Conservation (phyloP, 1,140 invertebrate species). For the Drosophila micromelanica region DNA sequence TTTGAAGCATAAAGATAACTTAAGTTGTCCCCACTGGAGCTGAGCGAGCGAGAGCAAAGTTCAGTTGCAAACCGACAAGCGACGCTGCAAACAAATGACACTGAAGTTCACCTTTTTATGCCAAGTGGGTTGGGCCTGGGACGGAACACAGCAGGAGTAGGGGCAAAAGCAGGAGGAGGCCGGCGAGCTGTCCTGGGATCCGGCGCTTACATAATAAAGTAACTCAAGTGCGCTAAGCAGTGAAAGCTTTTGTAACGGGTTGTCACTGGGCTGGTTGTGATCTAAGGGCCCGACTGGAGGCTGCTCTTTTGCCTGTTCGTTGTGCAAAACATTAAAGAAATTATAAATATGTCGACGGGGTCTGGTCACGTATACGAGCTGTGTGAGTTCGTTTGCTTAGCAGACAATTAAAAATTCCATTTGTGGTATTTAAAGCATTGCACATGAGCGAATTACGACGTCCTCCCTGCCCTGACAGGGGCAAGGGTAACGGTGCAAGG, state of each 20-base stretch:
- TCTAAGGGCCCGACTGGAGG: neutral
- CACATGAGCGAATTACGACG: constrained; percentile 37
- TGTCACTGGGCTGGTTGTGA: constrained; percentile 21
- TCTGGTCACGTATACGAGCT: constrained; percentile 30
- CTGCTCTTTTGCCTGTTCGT: constrained; percentile 6
- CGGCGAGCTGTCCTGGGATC: constrained; percentile 24
- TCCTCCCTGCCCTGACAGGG: constrained; percentile 1
- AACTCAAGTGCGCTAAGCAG: constrained; percentile 54
- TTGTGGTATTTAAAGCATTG: constrained; percentile 49
- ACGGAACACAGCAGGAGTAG: neutral
- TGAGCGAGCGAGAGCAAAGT: constrained; percentile 32
- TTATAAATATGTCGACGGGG: constrained; percentile 48
- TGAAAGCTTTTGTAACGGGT: constrained; percentile 51
- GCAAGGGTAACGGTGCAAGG: neutral
- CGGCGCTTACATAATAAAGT: constrained; percentile 60
- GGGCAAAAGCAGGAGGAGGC: too few relatives aligned
- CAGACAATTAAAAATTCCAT: constrained; percentile 65
- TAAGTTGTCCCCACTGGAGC: constrained; percentile 59
- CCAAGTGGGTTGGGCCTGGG: constrained; percentile 33
- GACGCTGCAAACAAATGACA: constrained; percentile 60
- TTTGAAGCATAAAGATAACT: constrained; percentile 68
- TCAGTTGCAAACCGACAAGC: constrained; percentile 47
- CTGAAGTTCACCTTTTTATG: constrained; percentile 63
- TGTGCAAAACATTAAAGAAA: constrained; percentile 45
- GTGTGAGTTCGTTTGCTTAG: constrained; percentile 25